Conservation (phyloP, 2,888 invertebrate genomes). For the Drosophila bunnanda region DNA sequence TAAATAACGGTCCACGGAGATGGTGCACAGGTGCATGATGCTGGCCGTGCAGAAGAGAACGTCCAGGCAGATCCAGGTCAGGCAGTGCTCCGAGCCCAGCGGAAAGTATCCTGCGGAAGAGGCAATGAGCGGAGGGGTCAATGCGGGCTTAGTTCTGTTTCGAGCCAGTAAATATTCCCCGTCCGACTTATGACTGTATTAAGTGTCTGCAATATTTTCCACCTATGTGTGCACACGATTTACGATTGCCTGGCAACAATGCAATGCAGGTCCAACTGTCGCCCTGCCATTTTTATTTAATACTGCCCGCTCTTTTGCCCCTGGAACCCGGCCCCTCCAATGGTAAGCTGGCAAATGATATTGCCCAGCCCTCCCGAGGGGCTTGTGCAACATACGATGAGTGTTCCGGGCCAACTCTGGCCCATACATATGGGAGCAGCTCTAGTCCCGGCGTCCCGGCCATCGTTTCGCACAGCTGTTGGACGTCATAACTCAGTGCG, state of each 20-base stretch:
- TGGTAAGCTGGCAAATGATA: slow-evolving; percentile 44
- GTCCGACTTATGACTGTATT: slow-evolving; percentile 41
- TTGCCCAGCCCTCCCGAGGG: slow-evolving; percentile 27
- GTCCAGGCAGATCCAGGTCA: slow-evolving; percentile 97
- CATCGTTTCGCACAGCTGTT: slow-evolving; percentile 73
- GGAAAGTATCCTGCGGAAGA: slow-evolving; percentile 91
- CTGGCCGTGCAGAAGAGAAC: slow-evolving; percentile 98
- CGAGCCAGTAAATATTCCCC: slow-evolving; percentile 42
- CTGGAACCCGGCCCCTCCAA: slow-evolving; percentile 10
- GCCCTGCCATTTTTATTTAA: slow-evolving; percentile 58
- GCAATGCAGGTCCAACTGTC: slow-evolving; percentile 52
- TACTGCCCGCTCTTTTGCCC: slow-evolving; percentile 32
- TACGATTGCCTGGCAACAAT: slow-evolving; percentile 32
- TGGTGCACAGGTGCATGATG: slow-evolving; percentile 98
- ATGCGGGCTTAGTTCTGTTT: slow-evolving; percentile 9
- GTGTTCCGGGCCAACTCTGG: slow-evolving; percentile 39
- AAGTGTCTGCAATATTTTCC: slow-evolving; percentile 62
- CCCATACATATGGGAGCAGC: slow-evolving; percentile 37
- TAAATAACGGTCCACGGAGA: slow-evolving; percentile 97
- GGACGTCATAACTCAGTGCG: slow-evolving; percentile 74
- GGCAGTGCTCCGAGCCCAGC: slow-evolving; percentile 92
- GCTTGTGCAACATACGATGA: slow-evolving; percentile 57
- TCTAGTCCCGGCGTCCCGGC: slow-evolving; percentile 26
- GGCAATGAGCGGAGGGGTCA: neutral
- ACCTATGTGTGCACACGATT: slow-evolving; percentile 46